Conservation (phyloP, 2,797 vertebrate species). For the Tiaroga cobitis region DNA sequence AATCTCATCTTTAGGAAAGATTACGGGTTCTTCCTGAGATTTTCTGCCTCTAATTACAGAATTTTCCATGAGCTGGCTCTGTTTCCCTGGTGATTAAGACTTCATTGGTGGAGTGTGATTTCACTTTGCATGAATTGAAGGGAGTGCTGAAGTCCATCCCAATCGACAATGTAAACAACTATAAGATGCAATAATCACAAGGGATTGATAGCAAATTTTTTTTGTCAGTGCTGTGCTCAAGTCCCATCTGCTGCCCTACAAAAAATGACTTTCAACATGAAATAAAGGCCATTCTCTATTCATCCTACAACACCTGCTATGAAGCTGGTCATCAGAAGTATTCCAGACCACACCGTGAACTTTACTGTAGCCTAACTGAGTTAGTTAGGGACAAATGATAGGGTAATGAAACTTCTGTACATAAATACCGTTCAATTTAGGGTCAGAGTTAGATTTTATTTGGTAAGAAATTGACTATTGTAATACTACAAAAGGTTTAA, state of each 20-base stretch:
- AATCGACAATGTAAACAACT: conserved; percentile 5
- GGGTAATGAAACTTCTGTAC: not conserved
- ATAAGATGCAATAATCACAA: conserved; percentile 19
- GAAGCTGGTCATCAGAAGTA: not conserved
- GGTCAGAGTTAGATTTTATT: not conserved
- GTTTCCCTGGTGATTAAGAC: conserved; percentile 43
- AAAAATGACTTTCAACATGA: not conserved
- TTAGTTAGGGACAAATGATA: not conserved
- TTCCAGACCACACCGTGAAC: not conserved
- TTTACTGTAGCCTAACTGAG: not conserved
- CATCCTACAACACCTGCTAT: not conserved
- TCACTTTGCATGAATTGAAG: not conserved
- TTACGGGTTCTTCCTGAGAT: conserved; percentile 34
- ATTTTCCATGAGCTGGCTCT: conserved; percentile 27
- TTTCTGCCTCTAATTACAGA: conserved; percentile 39
- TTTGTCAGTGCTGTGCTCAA: not conserved
- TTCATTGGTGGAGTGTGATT: conserved; percentile 16
- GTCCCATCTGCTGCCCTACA: conserved; percentile 4
- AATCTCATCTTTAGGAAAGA: conserved; percentile 50
- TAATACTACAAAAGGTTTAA: not conserved
- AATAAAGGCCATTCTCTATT: not conserved
- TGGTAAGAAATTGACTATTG: not conserved
- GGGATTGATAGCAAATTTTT: conserved; percentile 14
- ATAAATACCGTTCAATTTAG: not conserved
- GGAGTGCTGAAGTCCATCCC: conserved; percentile 3